Conservation (phyloP, 2,113 vertebrate genomes). For the Sialia sialis region DNA sequence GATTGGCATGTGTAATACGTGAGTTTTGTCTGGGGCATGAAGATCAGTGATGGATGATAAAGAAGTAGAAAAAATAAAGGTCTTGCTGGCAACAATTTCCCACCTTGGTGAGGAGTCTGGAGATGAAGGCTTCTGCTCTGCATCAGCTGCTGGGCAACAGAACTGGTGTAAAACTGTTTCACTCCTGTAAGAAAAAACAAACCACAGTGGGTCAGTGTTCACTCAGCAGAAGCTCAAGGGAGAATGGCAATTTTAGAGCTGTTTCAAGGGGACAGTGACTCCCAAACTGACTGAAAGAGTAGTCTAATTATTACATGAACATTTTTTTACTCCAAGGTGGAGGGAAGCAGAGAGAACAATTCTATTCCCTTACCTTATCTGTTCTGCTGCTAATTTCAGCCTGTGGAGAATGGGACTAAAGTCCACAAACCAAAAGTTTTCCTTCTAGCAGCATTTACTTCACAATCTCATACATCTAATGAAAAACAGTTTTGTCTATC, state of each 20-base stretch:
- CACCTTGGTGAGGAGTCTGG: slow-evolving; percentile 73
- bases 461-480: background rate
- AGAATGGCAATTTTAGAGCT: background rate
- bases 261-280: background rate
- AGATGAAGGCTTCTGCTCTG: slow-evolving; percentile 83
- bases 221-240: background rate
- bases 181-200: slow-evolving; percentile 80
- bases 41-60: background rate
- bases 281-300: background rate
- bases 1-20: background rate
- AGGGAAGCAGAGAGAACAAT: background rate
- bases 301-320: background rate
- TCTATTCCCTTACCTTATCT: background rate
- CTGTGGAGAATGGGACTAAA: background rate
- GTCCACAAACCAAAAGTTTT: background rate
- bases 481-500: background rate
- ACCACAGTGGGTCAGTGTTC: background rate
- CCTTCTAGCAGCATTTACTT: background rate
- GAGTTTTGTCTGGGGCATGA: background rate
- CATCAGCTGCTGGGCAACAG: slow-evolving; percentile 94
- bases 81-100: background rate
- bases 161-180: slow-evolving; percentile 98
- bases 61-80: background rate
- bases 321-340: background rate
- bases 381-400: background rate